Base-by-base conservation (phyloP, 2,113 vertebrate species). In the Pan paniscus region DNA sequence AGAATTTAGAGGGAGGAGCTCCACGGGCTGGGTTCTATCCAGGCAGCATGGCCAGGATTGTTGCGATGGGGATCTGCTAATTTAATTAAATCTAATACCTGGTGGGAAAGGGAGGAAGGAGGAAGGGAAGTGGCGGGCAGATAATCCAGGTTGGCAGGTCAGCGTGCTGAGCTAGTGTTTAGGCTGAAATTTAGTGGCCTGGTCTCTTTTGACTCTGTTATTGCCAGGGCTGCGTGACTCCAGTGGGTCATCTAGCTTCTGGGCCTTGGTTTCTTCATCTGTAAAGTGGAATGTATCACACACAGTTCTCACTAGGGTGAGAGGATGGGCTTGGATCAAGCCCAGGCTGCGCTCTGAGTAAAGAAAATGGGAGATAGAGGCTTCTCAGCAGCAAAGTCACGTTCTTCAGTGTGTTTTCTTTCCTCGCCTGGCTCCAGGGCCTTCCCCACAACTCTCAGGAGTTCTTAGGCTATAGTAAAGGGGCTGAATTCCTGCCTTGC, bases 61-160 rank as follows among this genome's bases (percentile, higher is more conserved):
- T 87, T 94, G 80, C 1, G 2, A 64, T 43, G 78, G 92, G 89
- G 96, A 88, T 95, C 92, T 92, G 96, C 92, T 98, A 96, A 98
- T 97, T 97, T 97, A 97, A 98, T 97, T 97, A 96, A 96, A 96
- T 70, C 64, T 90, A 93, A 89, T 96, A 97, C 92, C 90, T 97
- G 87, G 52, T 96, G 76, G 83, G 89, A 40, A 94, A 48, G 64
- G 72, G 86, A 93, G 67, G 87, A 72, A 90, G 78, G 43, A 80
- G 50, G 30, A 40, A 32, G 67, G 81, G 68, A 79, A 82, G 68
- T 78, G 95, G 73, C 40, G 48, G 6, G 67, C 59, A 94, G 57
- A 64, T 93, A 70, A 93, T 93, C 59, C 16, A 80, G 68, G 96
- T 40, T 92, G 89, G 57, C 35, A 55, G 95, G 96, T 76, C 95